These are phyloP conservation scores for Elmis aenea DNA, from an alignment of 2,888 invertebrate genomes.

Conservation along the genomic window DNA sequence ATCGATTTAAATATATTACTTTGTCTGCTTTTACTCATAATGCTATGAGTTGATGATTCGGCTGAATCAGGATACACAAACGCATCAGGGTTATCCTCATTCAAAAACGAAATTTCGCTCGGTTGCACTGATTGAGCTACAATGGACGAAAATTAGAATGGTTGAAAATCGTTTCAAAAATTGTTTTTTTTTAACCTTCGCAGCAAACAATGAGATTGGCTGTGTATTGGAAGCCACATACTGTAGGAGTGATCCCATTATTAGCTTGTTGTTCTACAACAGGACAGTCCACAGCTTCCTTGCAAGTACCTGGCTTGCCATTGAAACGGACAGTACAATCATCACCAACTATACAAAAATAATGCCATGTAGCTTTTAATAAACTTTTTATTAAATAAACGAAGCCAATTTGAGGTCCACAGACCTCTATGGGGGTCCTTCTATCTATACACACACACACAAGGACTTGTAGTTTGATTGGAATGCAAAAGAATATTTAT, in stretches of 20 bases:
- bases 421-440: too few species aligned
- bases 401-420: too few species aligned
- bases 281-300: constrained; percentile 33
- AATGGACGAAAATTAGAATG: constrained; percentile 1
- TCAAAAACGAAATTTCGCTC: constrained; percentile 22
- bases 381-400: too few species aligned
- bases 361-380: too few species aligned
- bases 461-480: too few species aligned
- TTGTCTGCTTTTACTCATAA: constrained; percentile 32
- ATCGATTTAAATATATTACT: constrained; percentile 27
- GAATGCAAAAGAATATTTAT: background rate
- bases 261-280: constrained; percentile 33
- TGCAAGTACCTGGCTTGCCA: constrained; percentile 31
- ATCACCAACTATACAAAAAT: constrained; percentile 25
- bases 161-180: background rate
- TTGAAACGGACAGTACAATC: constrained; percentile 28
- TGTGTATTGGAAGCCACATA: constrained; percentile 35
- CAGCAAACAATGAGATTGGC: constrained; percentile 38
- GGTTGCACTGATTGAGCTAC: constrained; percentile 6
- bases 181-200: constrained; percentile 24
- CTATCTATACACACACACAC: too few species aligned
- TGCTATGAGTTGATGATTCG: constrained; percentile 3
- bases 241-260: constrained; percentile 33
- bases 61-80: constrained; percentile 21
- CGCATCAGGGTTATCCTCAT: constrained; percentile 10